phyloP scores from a whole-genome alignment of 2,113 vertebrate genomes.

The Chroicocephalus ridibundus region DNA sequence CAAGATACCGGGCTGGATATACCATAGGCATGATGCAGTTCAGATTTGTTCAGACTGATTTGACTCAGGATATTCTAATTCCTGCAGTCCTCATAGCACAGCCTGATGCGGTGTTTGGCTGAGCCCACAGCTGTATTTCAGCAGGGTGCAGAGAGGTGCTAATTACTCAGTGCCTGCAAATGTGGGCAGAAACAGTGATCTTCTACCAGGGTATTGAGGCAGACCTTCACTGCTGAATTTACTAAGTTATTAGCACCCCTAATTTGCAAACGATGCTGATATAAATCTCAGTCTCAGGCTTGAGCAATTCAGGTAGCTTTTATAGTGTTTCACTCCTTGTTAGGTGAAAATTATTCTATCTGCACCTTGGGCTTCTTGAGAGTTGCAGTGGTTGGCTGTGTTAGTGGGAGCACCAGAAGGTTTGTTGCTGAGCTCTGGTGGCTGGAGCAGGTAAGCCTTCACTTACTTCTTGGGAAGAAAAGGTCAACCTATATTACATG shows the following conservation, averaged over 20 bases:
- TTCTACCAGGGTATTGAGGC: background rate
- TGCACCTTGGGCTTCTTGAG: background rate
- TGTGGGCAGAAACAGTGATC: background rate
- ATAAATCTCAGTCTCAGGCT: background rate
- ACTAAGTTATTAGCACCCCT: background rate
- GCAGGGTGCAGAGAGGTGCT: background rate
- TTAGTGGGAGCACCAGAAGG: background rate
- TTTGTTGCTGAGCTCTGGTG: background rate
- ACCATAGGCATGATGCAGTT: background rate
- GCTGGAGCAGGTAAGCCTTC: background rate
- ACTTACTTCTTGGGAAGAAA: background rate
- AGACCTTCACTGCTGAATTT: background rate
- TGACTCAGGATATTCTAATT: background rate
- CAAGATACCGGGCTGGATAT: background rate
- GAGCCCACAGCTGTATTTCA: background rate
- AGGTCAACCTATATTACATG: fast-evolving
- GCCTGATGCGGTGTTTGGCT: background rate
- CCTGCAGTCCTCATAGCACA: background rate
- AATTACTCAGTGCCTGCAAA: background rate
- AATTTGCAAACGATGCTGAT: background rate
- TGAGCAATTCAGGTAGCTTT: background rate
- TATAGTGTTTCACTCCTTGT: background rate
- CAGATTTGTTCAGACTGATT: background rate
- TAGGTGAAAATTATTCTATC: background rate
- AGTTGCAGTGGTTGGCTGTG: background rate